Evolutionary conservation across 2,113 vertebrate genomes (phyloP).

Genomic region (Chrysochloris asiatica): DNA sequence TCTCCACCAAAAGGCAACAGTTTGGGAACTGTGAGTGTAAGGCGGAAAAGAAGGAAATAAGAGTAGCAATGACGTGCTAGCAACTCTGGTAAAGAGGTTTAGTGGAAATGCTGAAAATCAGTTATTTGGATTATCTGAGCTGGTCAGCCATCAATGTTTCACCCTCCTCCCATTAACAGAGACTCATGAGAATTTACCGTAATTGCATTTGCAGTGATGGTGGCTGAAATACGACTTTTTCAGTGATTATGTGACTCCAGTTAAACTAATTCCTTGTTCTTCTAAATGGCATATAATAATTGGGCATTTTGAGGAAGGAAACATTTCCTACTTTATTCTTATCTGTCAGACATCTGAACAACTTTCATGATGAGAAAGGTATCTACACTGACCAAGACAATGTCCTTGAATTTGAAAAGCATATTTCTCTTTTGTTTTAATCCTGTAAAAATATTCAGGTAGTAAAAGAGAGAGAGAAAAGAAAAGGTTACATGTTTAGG

Average conservation of each 20-base stretch:
- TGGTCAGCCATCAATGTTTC: slow-evolving; percentile 19
- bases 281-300: slow-evolving; percentile 20
- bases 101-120: slow-evolving; percentile 54
- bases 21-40: background rate
- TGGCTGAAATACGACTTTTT: background rate
- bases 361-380: slow-evolving; percentile 23
- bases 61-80: slow-evolving; percentile 13
- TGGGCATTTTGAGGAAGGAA: slow-evolving; percentile 25
- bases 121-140: slow-evolving; percentile 47
- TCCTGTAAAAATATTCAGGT: background rate
- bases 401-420: background rate
- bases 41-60: slow-evolving; percentile 58
- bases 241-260: background rate
- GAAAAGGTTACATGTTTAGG: no score
- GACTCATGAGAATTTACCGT: slow-evolving; percentile 47
- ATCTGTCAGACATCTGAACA: background rate
- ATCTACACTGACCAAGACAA: background rate
- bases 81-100: slow-evolving; percentile 63
- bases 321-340: background rate
- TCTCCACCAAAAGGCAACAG: background rate
- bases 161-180: slow-evolving; percentile 28
- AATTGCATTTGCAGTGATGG: slow-evolving; percentile 66
- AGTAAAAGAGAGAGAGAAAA: background rate
- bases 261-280: slow-evolving; percentile 17
- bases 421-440: slow-evolving; percentile 23